A percentile compares a stretch with the other conserved stretches of the same genome.
phyloP scores from a whole-genome alignment of 2,797 vertebrate genomes.

The Cynopterus sphinx region DNA sequence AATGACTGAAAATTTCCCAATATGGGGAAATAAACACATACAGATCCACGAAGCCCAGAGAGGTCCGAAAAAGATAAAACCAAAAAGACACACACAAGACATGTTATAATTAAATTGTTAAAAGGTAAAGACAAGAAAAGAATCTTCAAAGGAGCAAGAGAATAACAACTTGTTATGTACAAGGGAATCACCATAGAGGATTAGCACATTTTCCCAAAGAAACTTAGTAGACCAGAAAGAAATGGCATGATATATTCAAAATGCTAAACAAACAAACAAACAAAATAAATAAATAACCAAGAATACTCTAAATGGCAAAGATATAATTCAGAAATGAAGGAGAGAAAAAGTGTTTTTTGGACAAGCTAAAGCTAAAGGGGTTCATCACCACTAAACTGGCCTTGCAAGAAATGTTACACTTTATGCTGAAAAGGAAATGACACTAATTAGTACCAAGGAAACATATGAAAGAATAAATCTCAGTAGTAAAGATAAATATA shows the following conservation, averaged over 20 bases:
- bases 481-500: background rate
- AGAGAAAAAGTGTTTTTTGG: background rate
- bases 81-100: background rate
- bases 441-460: background rate
- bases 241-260: background rate
- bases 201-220: background rate
- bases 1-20: background rate
- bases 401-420: background rate
- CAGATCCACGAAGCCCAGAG: background rate
- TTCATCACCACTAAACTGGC: background rate
- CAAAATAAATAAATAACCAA: background rate
- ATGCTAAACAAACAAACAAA: background rate
- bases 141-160: background rate
- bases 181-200: background rate
- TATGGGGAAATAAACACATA: background rate
- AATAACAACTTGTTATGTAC: background rate
- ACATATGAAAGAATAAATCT: background rate
- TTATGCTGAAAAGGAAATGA: background rate
- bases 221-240: background rate
- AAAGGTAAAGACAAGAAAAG: background rate
- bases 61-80: background rate
- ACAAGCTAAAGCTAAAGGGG: background rate
- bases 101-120: background rate
- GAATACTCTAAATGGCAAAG: background rate
- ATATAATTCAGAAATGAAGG: background rate